Percentiles rank a stretch among this genome's conserved stretches.
Evolutionary conservation across 2,113 vertebrate genomes (phyloP).

Genomic region (Cyanoramphus novaezelandiae): DNA sequence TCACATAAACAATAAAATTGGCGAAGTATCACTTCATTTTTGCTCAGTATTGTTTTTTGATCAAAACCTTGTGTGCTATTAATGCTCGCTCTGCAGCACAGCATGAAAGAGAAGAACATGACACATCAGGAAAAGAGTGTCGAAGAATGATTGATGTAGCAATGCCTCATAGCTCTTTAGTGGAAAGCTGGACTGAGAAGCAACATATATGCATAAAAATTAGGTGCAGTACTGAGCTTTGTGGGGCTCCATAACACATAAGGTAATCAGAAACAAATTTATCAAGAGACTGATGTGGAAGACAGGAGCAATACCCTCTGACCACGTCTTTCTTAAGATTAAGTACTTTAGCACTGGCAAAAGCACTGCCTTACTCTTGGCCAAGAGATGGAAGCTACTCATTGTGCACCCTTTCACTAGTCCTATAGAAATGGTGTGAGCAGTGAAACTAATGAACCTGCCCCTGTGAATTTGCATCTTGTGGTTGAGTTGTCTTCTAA

Average conservation of each 20-base stretch:
- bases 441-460: not conserved
- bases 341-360: not conserved
- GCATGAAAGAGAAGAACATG: not conserved
- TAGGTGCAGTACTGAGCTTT: not conserved
- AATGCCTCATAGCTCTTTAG: not conserved
- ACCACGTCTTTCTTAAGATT: not conserved
- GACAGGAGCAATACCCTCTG: not conserved
- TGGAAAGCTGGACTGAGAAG: not conserved
- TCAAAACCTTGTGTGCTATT: not conserved
- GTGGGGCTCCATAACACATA: not conserved
- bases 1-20: not conserved
- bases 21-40: not conserved
- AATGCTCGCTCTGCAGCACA: not conserved
- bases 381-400: not conserved
- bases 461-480: not conserved
- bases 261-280: not conserved
- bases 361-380: not conserved
- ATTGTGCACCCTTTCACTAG: rapidly evolving
- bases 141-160: not conserved
- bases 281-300: not conserved
- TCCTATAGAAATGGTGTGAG: not conserved
- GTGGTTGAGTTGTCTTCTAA: not conserved
- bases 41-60: not conserved
- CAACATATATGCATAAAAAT: not conserved
- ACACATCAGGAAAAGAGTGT: not conserved